phyloP scores from a whole-genome alignment of 2,113 vertebrate genomes.

The Sardina pilchardus region DNA sequence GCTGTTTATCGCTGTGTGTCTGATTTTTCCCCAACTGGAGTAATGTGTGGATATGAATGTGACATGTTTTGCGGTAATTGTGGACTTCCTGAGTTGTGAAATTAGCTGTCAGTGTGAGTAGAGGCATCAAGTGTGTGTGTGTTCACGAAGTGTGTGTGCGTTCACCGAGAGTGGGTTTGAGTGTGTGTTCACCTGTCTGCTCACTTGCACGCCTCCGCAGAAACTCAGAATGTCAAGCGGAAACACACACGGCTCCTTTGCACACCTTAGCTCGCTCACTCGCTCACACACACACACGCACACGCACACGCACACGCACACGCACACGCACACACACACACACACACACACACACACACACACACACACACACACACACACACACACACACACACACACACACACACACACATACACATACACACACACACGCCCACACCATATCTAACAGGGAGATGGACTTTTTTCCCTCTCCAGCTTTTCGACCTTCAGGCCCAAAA shows the following conservation, averaged over 20 bases:
- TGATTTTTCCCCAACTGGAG: not conserved
- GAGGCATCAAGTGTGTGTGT: not conserved
- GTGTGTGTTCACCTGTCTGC: not conserved
- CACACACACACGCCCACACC: no score
- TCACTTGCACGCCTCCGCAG: not conserved
- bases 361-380: no score
- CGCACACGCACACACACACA: no score
- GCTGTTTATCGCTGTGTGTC: not conserved
- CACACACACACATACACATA: no score
- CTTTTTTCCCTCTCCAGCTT: no score
- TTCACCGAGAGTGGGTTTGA: no score
- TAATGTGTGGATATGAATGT: not conserved
- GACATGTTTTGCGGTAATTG: not conserved
- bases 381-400: no score
- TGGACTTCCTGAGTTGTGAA: conserved; percentile 1
- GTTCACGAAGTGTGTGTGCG: no score
- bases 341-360: no score
- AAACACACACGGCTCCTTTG: not conserved
- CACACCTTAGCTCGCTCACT: not conserved
- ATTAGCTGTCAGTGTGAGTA: not conserved
- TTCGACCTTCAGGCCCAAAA: no score
- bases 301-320: not conserved
- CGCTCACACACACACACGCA: not conserved
- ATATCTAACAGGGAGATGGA: no score
- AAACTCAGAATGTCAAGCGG: no score